Conservation (phyloP, 2,113 vertebrate genomes). For the Pelodiscus sinensis region DNA sequence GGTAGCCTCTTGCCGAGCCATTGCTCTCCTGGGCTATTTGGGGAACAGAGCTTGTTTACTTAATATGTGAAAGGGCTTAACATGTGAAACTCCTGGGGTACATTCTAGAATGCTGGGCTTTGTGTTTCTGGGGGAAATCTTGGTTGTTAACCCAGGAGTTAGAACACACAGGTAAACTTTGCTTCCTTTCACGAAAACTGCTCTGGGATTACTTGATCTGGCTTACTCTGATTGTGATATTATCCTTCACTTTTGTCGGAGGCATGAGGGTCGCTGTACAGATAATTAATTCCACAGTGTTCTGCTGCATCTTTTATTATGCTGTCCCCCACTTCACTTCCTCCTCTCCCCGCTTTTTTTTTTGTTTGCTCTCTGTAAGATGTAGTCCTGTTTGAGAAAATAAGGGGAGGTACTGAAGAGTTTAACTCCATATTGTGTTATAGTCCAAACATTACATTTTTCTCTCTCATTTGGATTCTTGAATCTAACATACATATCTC, state of each 20-base stretch:
- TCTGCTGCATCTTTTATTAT: neutral
- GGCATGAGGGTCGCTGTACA: neutral
- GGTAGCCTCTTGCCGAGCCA: neutral
- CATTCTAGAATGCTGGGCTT: neutral
- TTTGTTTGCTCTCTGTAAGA: neutral
- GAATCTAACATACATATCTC: neutral
- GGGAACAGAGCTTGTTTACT: neutral
- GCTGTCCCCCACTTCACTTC: neutral
- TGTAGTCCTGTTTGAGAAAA: neutral
- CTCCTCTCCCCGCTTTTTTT: neutral
- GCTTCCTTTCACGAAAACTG: neutral
- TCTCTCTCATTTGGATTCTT: neutral
- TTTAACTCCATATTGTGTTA: neutral
- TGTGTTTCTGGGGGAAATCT: neutral
- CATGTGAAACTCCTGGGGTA: neutral
- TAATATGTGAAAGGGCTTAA: neutral
- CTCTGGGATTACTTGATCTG: neutral
- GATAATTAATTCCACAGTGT: accelerated
- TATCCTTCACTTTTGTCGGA: neutral
- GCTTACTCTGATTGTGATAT: neutral
- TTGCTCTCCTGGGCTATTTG: neutral
- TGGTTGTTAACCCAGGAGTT: neutral
- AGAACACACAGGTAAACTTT: neutral
- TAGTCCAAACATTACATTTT: neutral
- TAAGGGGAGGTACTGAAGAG: neutral